Evolutionary conservation across 2,888 invertebrate species (phyloP), one percentile per base, ranked within the genome.

Genomic region (Troilus luridus): DNA sequence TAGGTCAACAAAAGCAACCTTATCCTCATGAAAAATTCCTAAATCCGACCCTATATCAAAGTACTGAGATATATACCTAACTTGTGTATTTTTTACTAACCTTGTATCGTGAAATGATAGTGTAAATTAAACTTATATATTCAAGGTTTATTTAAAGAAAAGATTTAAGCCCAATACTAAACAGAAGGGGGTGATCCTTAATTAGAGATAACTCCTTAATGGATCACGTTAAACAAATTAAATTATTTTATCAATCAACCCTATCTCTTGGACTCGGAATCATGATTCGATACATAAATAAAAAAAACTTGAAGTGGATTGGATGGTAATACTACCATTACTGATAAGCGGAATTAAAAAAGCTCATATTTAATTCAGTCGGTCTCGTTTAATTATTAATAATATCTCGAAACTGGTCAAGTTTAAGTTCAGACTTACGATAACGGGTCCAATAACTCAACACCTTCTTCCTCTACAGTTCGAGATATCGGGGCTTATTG

Each of bases 291-390:
- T 67, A 67, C 3, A 67, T 24, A 12, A 5, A 24, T 24, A 41
- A 24, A 24, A 67, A 67, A 62, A 24, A 12, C 5, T 24, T 14
- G 8, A 41, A 77, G 17, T 17, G 72, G 72, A 17, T 85, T 56
- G 85, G 5, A 21, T n/a, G 56, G 21, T 85, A 85, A 85, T 85
- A 85, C 54, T 10, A 21, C 54, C 21, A 85, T 85, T 54, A 85
- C 12, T n/a, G 56, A 85, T 85, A 85, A 85, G 85, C 56, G 56
- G 56, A 85, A 58, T 85, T 77, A 77, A 41, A 41, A 41, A 41
- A 41, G 7, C 17, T 77, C 41, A 77, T 24, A 27, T 67, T 12
- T 24, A 24, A 67, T 67, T 67, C 72, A 41, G 0, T 17, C 19
- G 27, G 19, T 77, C 41, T 14, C 19, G 8, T 77, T 77, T 77